Percentiles rank a stretch among this genome's conserved stretches.
phyloP scores from a whole-genome alignment of 2,888 invertebrate species.

The Petrolisthes manimaculis region DNA sequence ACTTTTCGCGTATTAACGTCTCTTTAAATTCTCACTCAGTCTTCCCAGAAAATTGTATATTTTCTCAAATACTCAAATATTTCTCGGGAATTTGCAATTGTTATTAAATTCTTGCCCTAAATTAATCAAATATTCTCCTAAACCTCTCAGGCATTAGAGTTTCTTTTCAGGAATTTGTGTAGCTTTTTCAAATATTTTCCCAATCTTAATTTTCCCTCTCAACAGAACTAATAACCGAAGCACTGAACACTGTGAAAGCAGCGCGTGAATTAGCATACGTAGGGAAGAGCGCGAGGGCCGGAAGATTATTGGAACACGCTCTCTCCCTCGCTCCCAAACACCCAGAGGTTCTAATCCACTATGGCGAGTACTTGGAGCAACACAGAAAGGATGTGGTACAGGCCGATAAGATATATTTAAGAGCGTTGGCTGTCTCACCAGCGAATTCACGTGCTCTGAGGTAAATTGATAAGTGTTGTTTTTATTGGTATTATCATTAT shows the following conservation, averaged over 20 bases:
- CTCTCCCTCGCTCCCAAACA: conserved; percentile 90
- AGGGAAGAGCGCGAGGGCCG: conserved; percentile 79
- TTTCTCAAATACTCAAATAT: too few species aligned
- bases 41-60: too few species aligned
- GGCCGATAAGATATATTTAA: conserved; percentile 89
- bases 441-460: conserved; percentile 82
- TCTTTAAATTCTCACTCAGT: too few species aligned
- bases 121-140: too few species aligned
- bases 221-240: conserved; percentile 56
- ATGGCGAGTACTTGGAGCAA: conserved; percentile 92
- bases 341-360: conserved; percentile 91
- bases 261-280: conserved; percentile 45
- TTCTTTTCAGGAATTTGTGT: too few species aligned
- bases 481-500: too few species aligned
- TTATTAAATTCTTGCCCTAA: too few species aligned
- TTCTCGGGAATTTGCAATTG: too few species aligned
- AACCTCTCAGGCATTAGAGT: too few species aligned
- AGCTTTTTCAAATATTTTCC: too few species aligned
- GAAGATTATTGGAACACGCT: conserved; percentile 90
- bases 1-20: too few species aligned
- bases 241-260: conserved; percentile 56
- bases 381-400: conserved; percentile 85
- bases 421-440: conserved; percentile 86
- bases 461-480: neutral
- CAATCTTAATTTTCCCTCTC: neutral